Base-by-base conservation (phyloP, 2,113 vertebrate species). In the Sialia sialis region DNA sequence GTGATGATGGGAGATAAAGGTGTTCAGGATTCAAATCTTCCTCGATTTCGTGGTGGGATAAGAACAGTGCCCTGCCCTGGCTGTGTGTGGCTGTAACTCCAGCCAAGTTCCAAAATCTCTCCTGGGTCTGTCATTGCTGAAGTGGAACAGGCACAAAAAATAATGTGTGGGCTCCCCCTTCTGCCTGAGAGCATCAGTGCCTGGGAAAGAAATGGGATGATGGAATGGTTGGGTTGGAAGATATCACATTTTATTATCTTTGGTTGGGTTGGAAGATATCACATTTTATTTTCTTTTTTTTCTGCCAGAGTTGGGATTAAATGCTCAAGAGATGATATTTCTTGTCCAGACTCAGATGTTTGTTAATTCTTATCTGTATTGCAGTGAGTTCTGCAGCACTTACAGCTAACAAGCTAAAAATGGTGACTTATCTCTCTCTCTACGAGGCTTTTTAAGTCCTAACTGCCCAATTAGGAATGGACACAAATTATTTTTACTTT, bases 91-190 rank as follows among this genome's bases (percentile, higher is more conserved):
- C 75, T 67, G 43, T 7, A 55, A 12, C 48, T 70, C 26, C 67
- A 85, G 54, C 81, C 54, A 58, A 49, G 89, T 44, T 59, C 44
- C 67, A 56, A 89, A 51, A 62, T 27, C 9, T 16, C 74, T 62
- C 21, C 51, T 16, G 59, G 58, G 34, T 80, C 74, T 34, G 41
- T 36, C 46, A 1, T 51, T 39, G 15, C 43, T 62, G 59, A 74
- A 86, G 55, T 46, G 3, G 74, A 16, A 29, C 6, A 2, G 25
- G 5, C 21, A 2, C 36, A 23, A 87, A 92, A 88, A 70, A 29
- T 89, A 80, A 87, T 75, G 80, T 84, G 48, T 84, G 94, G 84
- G 94, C 96, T 95, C 96, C 96, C 95, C 46, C 96, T 97, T 93
- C 94, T 79, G 96, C 68, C 90, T 56, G 58, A 91, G 72, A 91